A percentile compares a stretch with the other conserved stretches of the same genome.
Evolutionary conservation across 2,888 invertebrate species (phyloP).

Genomic region (Nipponacmea schrenckii): DNA sequence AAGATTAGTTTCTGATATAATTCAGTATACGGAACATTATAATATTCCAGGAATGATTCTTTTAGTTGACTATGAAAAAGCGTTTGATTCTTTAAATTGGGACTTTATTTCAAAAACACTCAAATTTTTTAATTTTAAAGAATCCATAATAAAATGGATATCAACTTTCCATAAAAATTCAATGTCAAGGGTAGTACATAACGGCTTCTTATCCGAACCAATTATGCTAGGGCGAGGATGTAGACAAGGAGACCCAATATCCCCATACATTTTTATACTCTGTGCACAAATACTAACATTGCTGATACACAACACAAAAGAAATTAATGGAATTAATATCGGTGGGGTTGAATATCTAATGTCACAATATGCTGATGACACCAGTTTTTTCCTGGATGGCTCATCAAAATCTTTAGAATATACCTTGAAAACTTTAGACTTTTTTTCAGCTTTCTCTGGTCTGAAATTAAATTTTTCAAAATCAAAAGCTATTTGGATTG

Average conservation of each 20-base stretch:
- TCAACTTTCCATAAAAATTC: background rate
- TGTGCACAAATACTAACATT: conserved; percentile 18
- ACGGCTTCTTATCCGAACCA: background rate
- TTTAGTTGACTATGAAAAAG: too few relatives aligned
- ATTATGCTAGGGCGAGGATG: too few relatives aligned
- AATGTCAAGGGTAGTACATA: background rate
- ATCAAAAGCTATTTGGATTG: background rate
- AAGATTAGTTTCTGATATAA: conserved; percentile 24
- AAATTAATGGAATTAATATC: conserved; percentile 12
- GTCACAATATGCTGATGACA: conserved; percentile 17
- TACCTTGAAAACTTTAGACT: background rate
- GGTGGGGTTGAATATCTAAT: conserved; percentile 9
- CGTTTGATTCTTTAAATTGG: conserved; percentile 17
- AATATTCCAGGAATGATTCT: conserved; percentile 22
- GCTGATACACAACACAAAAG: background rate
- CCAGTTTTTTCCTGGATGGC: conserved; percentile 7
- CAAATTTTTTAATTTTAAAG: conserved; percentile 3
- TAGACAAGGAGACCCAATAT: conserved; percentile 8
- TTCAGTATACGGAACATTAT: conserved; percentile 19
- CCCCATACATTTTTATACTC: conserved; percentile 16
- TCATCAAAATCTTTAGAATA: conserved; percentile 10
- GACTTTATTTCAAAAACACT: conserved; percentile 12
- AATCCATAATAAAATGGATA: background rate
- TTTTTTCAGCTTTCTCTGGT: background rate
- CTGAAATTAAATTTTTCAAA: background rate